Percentiles rank a stretch among this genome's conserved stretches.
These are phyloP conservation scores for Clanis bilineata DNA, from an alignment of 2,888 invertebrate genomes.

Conservation along the genomic window DNA sequence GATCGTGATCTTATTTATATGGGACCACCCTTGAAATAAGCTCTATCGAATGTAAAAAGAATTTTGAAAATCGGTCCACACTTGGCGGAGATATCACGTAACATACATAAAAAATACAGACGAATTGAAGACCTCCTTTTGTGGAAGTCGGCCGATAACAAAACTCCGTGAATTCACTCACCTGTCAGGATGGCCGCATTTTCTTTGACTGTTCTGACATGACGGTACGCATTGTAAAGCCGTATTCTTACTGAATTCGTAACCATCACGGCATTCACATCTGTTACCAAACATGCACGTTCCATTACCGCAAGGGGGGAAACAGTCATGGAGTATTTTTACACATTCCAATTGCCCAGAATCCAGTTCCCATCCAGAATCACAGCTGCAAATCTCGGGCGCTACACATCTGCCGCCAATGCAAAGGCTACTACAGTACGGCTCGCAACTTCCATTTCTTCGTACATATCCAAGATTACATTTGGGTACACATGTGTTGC, in stretches of 20 bases:
- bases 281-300: conserved; percentile 33
- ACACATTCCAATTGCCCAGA: conserved; percentile 36
- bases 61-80: no score
- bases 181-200: conserved; percentile 23
- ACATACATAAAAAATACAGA: no score
- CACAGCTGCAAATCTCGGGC: neutral
- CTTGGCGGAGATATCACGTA: no score
- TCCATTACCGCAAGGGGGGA: conserved; percentile 43
- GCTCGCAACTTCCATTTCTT: neutral
- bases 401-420: neutral
- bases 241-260: conserved; percentile 21
- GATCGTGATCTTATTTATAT: no score
- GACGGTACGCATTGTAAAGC: conserved; percentile 17
- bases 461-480: neutral
- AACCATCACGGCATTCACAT: conserved; percentile 1
- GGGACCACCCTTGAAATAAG: no score
- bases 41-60: no score
- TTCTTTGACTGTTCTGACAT: conserved; percentile 15
- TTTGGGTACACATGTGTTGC: neutral
- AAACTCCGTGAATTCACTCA: conserved; percentile 19
- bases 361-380: conserved; percentile 7
- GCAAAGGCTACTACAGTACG: neutral
- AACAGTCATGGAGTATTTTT: conserved; percentile 36
- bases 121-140: no score
- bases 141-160: no score